Percentiles rank a stretch among this genome's conserved stretches.
phyloP scores from a whole-genome alignment of 2,888 invertebrate genomes.

The Linnaemya vulpina region DNA sequence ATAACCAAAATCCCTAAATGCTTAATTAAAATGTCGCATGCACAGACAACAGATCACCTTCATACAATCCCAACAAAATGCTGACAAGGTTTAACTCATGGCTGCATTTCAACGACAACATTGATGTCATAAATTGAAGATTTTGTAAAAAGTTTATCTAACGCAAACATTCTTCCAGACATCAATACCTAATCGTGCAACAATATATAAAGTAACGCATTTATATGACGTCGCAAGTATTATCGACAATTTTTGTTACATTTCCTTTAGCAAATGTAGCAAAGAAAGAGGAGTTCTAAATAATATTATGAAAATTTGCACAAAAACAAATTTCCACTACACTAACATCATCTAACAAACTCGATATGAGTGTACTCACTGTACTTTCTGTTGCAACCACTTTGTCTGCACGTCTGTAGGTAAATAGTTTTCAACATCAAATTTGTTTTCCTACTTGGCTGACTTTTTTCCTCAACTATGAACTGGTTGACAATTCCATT shows the following conservation, averaged over 20 bases:
- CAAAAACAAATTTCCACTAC: not conserved
- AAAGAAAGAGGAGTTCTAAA: not conserved
- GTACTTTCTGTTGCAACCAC: constrained; percentile 5
- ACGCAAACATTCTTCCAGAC: constrained; percentile 1
- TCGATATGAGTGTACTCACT: not conserved
- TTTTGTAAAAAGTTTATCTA: constrained; percentile 55
- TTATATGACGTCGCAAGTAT: constrained; percentile 45
- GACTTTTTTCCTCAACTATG: constrained; percentile 73
- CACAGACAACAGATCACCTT: constrained; percentile 1
- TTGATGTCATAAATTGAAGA: constrained; percentile 38
- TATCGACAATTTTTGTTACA: constrained; percentile 13
- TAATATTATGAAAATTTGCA: constrained; percentile 7
- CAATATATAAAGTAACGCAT: constrained; percentile 32
- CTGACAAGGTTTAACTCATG: constrained; percentile 46
- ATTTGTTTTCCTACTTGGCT: constrained; percentile 21
- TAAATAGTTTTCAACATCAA: constrained; percentile 31
- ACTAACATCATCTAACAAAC: constrained; percentile 2
- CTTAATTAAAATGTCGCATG: not conserved
- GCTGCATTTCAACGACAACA: constrained; percentile 44
- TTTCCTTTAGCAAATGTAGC: not conserved
- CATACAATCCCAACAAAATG: constrained; percentile 1
- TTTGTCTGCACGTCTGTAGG: constrained; percentile 7
- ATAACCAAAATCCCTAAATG: constrained; percentile 4
- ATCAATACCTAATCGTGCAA: constrained; percentile 26
- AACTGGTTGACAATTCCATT: constrained; percentile 80